Evolutionary conservation across 1,140 invertebrate species (phyloP).

Genomic region (Harpegnathos saltator): DNA sequence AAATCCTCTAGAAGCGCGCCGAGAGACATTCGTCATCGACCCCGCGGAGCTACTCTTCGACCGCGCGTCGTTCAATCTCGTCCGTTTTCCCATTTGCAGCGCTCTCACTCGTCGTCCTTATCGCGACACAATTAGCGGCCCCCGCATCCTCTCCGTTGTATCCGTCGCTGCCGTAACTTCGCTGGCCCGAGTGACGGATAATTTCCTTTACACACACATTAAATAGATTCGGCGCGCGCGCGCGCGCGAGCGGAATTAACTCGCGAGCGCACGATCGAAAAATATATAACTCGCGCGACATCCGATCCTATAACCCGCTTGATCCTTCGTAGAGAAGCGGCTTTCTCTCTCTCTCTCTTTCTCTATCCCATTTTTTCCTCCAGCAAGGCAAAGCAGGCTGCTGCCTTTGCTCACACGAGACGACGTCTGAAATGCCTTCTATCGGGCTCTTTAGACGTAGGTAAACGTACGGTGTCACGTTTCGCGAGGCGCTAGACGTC

Average conservation of each 20-base stretch:
- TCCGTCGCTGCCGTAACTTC: background rate
- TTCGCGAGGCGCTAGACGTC: slow-evolving; percentile 19
- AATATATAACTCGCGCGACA: slow-evolving; percentile 24
- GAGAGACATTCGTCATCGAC: no score
- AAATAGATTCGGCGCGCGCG: background rate
- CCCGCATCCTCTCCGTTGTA: background rate
- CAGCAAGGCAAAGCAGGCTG: no score
- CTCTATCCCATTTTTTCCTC: no score
- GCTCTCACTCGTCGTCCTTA: background rate
- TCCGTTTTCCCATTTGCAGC: slow-evolving; percentile 2
- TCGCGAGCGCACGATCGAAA: background rate
- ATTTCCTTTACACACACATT: background rate
- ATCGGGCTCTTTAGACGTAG: slow-evolving; percentile 53
- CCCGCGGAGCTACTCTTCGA: background rate
- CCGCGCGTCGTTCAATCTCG: background rate
- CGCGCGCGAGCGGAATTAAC: background rate
- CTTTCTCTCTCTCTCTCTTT: no score
- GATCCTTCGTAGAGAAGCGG: slow-evolving; percentile 27
- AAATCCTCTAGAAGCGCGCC: background rate
- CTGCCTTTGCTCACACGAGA: slow-evolving; percentile 43
- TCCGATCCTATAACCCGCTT: slow-evolving; percentile 50
- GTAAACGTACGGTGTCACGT: slow-evolving; percentile 61
- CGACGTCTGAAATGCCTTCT: slow-evolving; percentile 52
- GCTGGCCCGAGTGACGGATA: background rate
- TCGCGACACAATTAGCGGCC: background rate